These are phyloP conservation scores for Poeciliopsis retropinna DNA, from an alignment of 2,113 vertebrate genomes.

Conservation along the genomic window DNA sequence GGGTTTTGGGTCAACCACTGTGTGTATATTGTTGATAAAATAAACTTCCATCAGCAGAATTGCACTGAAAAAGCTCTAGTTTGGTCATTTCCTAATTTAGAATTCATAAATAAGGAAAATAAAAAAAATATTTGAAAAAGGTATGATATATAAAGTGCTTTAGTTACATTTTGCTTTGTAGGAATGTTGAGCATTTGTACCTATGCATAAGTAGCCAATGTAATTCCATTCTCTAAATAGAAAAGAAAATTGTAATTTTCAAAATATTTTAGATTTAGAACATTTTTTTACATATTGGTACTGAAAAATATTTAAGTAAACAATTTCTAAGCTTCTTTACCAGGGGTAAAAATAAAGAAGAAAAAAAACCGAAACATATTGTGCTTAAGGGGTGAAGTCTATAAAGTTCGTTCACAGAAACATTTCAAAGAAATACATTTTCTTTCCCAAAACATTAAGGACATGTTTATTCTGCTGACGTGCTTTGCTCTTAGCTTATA, in stretches of 20 bases:
- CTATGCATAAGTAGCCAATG: neutral
- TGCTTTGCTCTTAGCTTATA: neutral
- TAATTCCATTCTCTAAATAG: neutral
- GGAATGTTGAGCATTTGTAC: neutral
- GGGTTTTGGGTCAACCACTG: constrained; percentile 35
- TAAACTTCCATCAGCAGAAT: constrained; percentile 42
- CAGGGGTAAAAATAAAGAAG: neutral
- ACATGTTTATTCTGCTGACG: too few relatives aligned
- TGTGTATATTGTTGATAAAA: constrained; percentile 48
- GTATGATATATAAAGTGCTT: too few relatives aligned
- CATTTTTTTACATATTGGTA: neutral
- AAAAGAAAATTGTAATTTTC: neutral
- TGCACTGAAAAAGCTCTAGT: constrained; percentile 37
- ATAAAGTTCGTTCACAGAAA: too few relatives aligned
- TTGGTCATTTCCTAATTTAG: constrained; percentile 2
- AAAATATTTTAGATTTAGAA: neutral
- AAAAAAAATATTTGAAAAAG: too few relatives aligned
- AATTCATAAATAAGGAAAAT: too few relatives aligned
- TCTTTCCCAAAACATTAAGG: too few relatives aligned
- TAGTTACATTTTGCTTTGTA: too few relatives aligned
- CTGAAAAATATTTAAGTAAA: neutral
- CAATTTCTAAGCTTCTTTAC: neutral
- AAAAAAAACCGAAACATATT: too few relatives aligned
- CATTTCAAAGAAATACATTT: too few relatives aligned
- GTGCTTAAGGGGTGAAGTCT: too few relatives aligned